These are phyloP conservation scores for Archilochus colubris DNA, from an alignment of 2,113 vertebrate genomes.

Conservation along the genomic window DNA sequence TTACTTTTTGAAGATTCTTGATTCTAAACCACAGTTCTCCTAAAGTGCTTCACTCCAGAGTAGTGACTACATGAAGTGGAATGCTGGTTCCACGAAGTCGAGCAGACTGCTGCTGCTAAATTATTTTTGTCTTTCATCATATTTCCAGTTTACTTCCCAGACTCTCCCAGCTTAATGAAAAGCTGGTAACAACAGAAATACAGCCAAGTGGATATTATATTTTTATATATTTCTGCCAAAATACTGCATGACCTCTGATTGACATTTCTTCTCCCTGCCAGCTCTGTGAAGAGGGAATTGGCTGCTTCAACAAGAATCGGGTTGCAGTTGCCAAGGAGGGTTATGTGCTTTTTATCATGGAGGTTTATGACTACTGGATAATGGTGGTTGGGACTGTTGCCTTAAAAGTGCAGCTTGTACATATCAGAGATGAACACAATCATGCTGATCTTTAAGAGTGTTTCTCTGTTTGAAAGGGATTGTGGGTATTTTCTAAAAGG, in stretches of 20 bases:
- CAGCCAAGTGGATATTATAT: neutral
- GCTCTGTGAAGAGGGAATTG: neutral
- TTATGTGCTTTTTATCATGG: neutral
- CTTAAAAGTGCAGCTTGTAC: neutral
- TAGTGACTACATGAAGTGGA: neutral
- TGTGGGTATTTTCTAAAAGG: neutral
- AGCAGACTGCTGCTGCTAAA: neutral
- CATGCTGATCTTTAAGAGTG: neutral
- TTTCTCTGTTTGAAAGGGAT: neutral
- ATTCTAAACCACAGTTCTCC: neutral
- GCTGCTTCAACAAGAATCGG: neutral
- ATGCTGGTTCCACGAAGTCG: neutral
- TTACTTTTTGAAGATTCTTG: slow-evolving; percentile 80
- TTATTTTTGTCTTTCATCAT: accelerated
- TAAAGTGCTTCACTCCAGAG: neutral
- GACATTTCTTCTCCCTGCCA: neutral
- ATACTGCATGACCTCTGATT: neutral
- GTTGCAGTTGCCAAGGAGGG: neutral
- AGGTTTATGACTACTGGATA: neutral
- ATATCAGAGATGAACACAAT: accelerated
- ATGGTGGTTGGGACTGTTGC: neutral
- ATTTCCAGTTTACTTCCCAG: neutral
- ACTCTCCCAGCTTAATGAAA: neutral
- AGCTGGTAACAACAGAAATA: neutral
- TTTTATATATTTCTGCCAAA: neutral